Percentiles rank a stretch among this genome's conserved stretches.
These are phyloP conservation scores for Eupeodes latifasciatus DNA, from an alignment of 2,888 invertebrate species.

Conservation along the genomic window DNA sequence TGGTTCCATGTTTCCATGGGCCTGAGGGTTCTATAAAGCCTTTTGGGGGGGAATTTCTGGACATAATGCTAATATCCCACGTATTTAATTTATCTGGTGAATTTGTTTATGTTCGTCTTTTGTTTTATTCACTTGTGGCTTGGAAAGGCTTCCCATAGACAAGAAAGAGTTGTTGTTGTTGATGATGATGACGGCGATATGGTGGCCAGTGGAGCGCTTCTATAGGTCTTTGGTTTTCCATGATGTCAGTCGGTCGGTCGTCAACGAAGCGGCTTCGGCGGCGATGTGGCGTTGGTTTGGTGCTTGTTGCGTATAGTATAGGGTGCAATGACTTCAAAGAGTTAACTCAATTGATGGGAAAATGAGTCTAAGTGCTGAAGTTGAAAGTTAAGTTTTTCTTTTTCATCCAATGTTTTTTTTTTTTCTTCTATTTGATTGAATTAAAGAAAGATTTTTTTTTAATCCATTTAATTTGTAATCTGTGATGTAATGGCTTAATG, in stretches of 20 bases:
- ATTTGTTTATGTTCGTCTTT: conserved; percentile 63
- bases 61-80: conserved; percentile 59
- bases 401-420: conserved; percentile 7
- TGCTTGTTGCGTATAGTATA: neutral
- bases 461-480: conserved; percentile 13
- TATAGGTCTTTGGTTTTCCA: conserved; percentile 40
- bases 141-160: conserved; percentile 60
- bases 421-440: conserved; percentile 12
- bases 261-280: no score
- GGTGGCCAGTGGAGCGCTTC: conserved; percentile 56
- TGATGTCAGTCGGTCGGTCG: neutral
- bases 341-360: conserved; percentile 51
- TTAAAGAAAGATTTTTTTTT: conserved; percentile 7
- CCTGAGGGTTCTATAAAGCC: neutral
- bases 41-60: conserved; percentile 18
- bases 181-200: conserved; percentile 3
- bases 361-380: conserved; percentile 20
- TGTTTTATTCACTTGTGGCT: conserved; percentile 50
- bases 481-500: conserved; percentile 22
- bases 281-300: neutral
- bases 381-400: conserved; percentile 30
- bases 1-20: conserved; percentile 1
- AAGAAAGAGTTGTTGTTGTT: conserved; percentile 5
- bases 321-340: conserved; percentile 65
- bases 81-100: conserved; percentile 63